Evolutionary conservation across 1,140 invertebrate species (phyloP).

Genomic region (Cryptotermes secundus): DNA sequence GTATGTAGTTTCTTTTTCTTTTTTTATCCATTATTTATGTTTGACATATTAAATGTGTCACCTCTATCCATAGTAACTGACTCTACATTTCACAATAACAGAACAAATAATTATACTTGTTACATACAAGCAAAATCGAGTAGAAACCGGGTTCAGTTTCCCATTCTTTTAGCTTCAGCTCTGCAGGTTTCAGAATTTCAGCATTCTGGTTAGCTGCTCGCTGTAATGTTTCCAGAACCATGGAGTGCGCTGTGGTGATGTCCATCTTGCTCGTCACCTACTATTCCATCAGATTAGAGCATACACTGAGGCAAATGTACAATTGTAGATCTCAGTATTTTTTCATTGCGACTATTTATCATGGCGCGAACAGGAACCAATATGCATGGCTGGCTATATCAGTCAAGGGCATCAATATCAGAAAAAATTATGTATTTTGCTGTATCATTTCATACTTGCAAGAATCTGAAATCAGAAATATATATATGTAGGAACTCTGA

Average conservation of each 20-base stretch:
- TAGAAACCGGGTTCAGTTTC: slow-evolving; percentile 88
- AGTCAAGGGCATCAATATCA: too few relatives aligned
- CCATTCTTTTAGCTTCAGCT: slow-evolving; percentile 82
- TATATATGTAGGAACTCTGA: too few relatives aligned
- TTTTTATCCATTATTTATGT: not conserved
- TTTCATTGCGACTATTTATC: not conserved
- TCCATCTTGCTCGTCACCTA: slow-evolving; percentile 33
- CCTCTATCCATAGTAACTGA: too few relatives aligned
- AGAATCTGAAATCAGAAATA: too few relatives aligned
- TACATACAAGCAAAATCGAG: slow-evolving; percentile 73
- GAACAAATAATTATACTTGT: not conserved
- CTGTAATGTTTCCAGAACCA: slow-evolving; percentile 72
- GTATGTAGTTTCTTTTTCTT: not conserved
- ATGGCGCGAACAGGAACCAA: not conserved
- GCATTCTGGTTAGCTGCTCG: slow-evolving; percentile 83
- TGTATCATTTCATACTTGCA: too few relatives aligned
- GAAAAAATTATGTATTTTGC: too few relatives aligned
- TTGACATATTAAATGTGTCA: not conserved
- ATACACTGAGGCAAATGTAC: not conserved
- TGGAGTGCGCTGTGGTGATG: slow-evolving; percentile 37
- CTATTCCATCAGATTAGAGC: not conserved
- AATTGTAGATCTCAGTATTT: not conserved
- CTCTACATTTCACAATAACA: not conserved
- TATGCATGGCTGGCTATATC: too few relatives aligned
- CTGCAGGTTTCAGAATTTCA: slow-evolving; percentile 80